Evolutionary conservation across 2,797 vertebrate species (phyloP).

Genomic region (Macrochelys suwanniensis): DNA sequence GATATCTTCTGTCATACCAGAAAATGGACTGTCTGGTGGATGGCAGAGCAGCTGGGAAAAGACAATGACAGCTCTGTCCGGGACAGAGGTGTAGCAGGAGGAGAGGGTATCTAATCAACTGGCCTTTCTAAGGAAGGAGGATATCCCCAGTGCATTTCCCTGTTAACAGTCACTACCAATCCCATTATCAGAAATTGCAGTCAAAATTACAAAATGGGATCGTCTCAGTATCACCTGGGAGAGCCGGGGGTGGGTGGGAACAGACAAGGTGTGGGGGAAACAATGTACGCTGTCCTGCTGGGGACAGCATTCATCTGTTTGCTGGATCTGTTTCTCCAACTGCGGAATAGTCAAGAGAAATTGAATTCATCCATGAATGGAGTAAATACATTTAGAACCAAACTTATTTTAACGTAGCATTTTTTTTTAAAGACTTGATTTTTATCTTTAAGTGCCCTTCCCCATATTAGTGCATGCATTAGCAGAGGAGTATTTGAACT

Average conservation of each 20-base stretch:
- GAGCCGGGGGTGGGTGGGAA: background rate
- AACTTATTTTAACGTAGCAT: background rate
- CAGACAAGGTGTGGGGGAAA: rapidly evolving
- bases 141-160: background rate
- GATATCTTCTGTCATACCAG: background rate
- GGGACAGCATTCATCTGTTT: rapidly evolving
- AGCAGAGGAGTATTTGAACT: background rate
- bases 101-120: background rate
- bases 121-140: background rate
- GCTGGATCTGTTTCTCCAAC: rapidly evolving
- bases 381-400: background rate
- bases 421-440: background rate
- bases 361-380: rapidly evolving
- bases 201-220: background rate
- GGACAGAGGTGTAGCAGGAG: rapidly evolving
- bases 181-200: background rate
- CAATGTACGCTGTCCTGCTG: background rate
- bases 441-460: rapidly evolving
- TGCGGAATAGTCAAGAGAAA: background rate
- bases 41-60: background rate
- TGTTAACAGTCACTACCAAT: background rate
- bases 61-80: background rate
- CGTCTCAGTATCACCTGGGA: background rate
- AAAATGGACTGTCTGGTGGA: background rate
- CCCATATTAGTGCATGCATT: background rate